phyloP scores from a whole-genome alignment of 2,113 vertebrate genomes.

The Zosterops pallidus region DNA sequence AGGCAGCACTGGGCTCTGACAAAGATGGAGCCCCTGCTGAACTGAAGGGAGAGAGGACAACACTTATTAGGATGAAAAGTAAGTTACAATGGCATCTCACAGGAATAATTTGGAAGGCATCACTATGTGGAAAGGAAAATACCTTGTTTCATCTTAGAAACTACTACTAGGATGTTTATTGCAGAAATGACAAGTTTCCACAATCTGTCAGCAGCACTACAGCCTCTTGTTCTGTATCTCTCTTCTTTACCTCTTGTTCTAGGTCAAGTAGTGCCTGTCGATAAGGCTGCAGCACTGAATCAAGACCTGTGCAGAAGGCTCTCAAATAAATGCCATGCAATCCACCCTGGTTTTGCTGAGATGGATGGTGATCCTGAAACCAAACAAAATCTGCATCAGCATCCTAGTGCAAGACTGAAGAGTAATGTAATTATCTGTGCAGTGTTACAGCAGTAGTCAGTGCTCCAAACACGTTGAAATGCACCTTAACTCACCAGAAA shows the following conservation, averaged over 20 bases:
- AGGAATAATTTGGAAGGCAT: not conserved
- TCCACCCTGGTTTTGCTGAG: slow-evolving; percentile 83
- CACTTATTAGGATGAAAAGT: not conserved
- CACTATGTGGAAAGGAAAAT: not conserved
- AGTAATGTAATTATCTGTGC: not conserved
- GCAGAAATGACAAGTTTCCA: not conserved
- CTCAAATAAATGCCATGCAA: slow-evolving; percentile 93
- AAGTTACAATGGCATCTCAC: not conserved
- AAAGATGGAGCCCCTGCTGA: not conserved
- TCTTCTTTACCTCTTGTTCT: slow-evolving; percentile 89
- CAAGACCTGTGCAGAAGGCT: slow-evolving; percentile 94
- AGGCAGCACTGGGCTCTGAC: not conserved
- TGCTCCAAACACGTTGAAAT: not conserved
- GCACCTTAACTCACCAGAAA: not conserved
- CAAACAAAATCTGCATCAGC: slow-evolving; percentile 10
- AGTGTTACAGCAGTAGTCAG: not conserved
- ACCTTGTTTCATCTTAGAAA: not conserved
- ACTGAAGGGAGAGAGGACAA: not conserved
- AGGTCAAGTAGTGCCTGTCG: slow-evolving; percentile 93
- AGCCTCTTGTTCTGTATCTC: not conserved
- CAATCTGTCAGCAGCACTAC: not conserved
- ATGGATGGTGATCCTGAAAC: slow-evolving; percentile 86
- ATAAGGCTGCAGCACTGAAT: slow-evolving; percentile 94
- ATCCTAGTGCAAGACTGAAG: not conserved
- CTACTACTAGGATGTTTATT: not conserved